phyloP scores from a whole-genome alignment of 2,113 vertebrate genomes.

The Parus major region DNA sequence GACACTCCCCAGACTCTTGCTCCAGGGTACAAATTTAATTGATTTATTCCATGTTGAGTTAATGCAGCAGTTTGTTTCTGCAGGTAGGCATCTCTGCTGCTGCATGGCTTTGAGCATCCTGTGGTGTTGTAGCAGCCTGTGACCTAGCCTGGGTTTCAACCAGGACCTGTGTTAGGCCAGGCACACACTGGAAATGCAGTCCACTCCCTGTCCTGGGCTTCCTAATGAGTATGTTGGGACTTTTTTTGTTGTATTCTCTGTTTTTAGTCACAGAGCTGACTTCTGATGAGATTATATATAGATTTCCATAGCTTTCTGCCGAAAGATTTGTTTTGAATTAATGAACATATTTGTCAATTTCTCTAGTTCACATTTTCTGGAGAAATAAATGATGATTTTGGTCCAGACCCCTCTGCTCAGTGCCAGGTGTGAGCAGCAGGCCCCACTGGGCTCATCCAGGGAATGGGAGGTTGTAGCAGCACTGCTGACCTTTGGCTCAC shows the following conservation, averaged over 20 bases:
- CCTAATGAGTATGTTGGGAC: not conserved
- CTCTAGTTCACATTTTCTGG: not conserved
- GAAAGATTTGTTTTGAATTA: not conserved
- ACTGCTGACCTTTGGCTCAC: not conserved
- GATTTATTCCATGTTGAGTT: not conserved
- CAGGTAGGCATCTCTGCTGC: not conserved
- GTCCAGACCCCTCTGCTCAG: not conserved
- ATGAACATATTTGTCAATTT: not conserved
- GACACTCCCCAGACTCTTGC: constrained; percentile 46
- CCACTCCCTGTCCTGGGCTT: not conserved
- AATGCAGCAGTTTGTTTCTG: not conserved
- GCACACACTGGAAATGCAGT: not conserved
- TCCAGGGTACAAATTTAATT: constrained; percentile 22
- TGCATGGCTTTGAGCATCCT: not conserved
- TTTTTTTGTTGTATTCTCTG: not conserved
- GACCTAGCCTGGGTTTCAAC: not conserved
- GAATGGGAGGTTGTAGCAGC: not conserved
- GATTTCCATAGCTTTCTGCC: not conserved
- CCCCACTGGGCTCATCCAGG: not conserved
- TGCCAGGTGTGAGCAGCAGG: not conserved
- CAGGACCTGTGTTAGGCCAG: not conserved
- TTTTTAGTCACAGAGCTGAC: not conserved
- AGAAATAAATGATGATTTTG: not conserved
- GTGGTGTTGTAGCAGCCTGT: not conserved
- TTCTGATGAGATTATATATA: not conserved